Evolutionary conservation across 2,113 vertebrate genomes (phyloP), one percentile per base, ranked within the genome.

Genomic region (Phoxinus phoxinus): DNA sequence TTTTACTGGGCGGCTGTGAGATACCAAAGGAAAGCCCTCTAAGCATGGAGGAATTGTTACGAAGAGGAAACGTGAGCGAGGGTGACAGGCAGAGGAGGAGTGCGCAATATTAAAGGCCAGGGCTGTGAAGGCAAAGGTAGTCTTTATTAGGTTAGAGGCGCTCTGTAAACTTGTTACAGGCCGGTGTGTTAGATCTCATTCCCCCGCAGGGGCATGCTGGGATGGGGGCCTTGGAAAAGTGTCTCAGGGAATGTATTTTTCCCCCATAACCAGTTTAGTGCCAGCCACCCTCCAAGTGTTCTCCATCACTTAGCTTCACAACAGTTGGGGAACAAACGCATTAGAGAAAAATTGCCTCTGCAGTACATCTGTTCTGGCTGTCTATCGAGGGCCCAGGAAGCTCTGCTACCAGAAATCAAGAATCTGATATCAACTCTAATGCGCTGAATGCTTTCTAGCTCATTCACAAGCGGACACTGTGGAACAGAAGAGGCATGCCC

Each of bases 271-370:
- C 77, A 84, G 90, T 94, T 95, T 94, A 95, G 93, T 91, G 92
- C 93, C 93, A 91, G 87, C 89, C 88, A 25, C 74, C 88, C 89
- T 88, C 86, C 27, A 27, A 25, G 85, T 87, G 86, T 92, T 92
- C 93, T 92, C 93, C 92, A 93, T 95, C 93, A 93, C 91, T 91
- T 86, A 91, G 92, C 92, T 91, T 93, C 93, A 92, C 92, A 92
- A 92, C 89, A 90, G 89, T 86, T 77, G 27, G 85, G 89, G 92
- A 93, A 92, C 90, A 93, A 87, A 93, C 65, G 71, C 83, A 91
- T 94, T 91, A 92, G 73, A 77, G 75, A 78, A 71, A 76, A 72
- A 84, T 75, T 71, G 75, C 75, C 83, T 77, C 84, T 84, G 69
- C 69, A 86, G 69, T 86, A 84, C 85, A 88, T 86, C 81, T 88